Evolutionary conservation across 2,113 vertebrate species (phyloP).

Genomic region (Pseudorectes ferrugineus): DNA sequence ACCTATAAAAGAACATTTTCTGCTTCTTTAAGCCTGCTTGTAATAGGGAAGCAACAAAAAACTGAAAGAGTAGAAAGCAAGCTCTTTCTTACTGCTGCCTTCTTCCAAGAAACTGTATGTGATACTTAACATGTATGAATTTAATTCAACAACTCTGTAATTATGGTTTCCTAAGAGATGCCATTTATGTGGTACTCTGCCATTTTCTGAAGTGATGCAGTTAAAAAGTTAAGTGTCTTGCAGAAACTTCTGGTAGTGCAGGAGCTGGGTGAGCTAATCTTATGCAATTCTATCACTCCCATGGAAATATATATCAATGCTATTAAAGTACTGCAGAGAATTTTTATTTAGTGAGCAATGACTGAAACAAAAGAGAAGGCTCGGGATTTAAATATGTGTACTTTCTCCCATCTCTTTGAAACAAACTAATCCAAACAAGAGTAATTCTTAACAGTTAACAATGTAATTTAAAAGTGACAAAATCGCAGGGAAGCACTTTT

Average conservation of each 20-base stretch:
- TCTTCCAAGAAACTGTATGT: neutral
- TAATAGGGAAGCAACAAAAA: neutral
- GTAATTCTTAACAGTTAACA: neutral
- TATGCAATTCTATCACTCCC: neutral
- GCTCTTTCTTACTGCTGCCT: neutral
- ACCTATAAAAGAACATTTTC: conserved; percentile 41
- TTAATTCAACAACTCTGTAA: neutral
- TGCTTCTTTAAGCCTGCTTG: conserved; percentile 9
- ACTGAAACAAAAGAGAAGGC: neutral
- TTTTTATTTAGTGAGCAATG: neutral
- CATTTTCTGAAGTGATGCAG: conserved; percentile 16
- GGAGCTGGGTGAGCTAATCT: neutral
- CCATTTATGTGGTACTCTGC: neutral
- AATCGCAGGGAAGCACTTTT: neutral
- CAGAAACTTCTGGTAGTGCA: neutral
- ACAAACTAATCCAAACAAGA: neutral
- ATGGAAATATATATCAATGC: neutral
- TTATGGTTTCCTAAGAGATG: conserved; percentile 28
- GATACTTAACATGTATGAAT: neutral
- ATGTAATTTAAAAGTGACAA: neutral
- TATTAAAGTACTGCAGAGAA: neutral
- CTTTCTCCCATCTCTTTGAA: neutral
- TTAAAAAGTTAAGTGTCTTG: conserved; percentile 5
- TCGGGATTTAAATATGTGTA: neutral
- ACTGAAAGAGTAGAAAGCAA: neutral